Percentiles rank a stretch among this genome's conserved stretches.
Conservation (phyloP, 2,888 invertebrate genomes). For the Ommatoiulus sabulosus region DNA sequence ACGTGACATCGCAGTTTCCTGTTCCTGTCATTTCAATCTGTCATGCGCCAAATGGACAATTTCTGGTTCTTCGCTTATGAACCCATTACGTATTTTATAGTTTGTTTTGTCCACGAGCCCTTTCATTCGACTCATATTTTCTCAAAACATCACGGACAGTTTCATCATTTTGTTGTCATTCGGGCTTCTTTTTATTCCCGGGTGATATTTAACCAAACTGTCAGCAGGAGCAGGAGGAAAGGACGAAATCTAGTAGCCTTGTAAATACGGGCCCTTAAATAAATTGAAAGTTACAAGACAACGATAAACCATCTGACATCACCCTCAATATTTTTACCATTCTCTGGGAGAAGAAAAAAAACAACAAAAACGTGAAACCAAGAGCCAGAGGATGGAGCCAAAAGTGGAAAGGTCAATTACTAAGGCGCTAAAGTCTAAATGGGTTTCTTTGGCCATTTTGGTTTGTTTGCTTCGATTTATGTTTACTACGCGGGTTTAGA, state of each 20-base stretch:
- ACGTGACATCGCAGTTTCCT: too few species aligned
- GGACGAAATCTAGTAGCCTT: neutral
- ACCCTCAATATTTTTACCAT: slow-evolving; percentile 1
- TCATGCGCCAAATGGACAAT: too few species aligned
- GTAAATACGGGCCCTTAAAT: neutral
- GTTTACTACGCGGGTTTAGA: slow-evolving; percentile 34
- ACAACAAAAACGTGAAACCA: neutral
- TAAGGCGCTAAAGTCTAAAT: neutral
- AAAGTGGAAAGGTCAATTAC: slow-evolving; percentile 23
- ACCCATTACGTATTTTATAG: too few species aligned
- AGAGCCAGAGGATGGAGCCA: neutral
- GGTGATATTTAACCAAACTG: too few species aligned
- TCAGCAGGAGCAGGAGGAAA: too few species aligned
- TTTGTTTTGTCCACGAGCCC: too few species aligned
- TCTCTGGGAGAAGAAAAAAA: neutral
- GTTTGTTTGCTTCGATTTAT: slow-evolving; percentile 27
- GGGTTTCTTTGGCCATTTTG: slow-evolving; percentile 28
- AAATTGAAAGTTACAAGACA: neutral
- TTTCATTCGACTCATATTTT: too few species aligned
- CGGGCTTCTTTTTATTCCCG: too few species aligned
- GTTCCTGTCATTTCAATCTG: too few species aligned
- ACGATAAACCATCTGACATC: neutral
- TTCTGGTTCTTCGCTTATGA: too few species aligned
- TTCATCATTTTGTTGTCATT: too few species aligned
- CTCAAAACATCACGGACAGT: too few species aligned